Evolutionary conservation across 2,113 vertebrate genomes (phyloP), one percentile per base, ranked within the genome.

Genomic region (Elephantulus edwardii): DNA sequence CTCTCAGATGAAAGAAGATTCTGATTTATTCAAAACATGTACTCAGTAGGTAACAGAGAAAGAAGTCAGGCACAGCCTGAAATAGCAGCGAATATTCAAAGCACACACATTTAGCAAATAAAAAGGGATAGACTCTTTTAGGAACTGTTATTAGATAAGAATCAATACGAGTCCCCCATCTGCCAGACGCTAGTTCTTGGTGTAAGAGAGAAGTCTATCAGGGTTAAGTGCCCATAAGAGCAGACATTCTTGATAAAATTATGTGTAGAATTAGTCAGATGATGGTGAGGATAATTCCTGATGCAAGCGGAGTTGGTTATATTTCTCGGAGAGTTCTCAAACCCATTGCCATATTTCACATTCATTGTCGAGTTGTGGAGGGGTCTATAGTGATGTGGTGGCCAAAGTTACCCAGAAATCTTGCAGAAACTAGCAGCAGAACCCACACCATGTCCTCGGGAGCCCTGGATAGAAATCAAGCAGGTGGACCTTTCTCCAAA

Each of bases 121-220:
- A 5, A 24, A 79, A 66, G 4, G 42, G 40, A 54, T n/a, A n/a
- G n/a, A n/a, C n/a, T 83, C 60, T 93, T 88, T 83, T 40, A 64
- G 54, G 44, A 93, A 83, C 80, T 86, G 30, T 86, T 90, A 70
- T 64, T 90, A 82, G 46, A 62, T 44, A 46, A 76, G 70, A 81
- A 86, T 80, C 84, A 68, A 35, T 81, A 5, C 66, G 77, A 44
- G 70, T 82, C 33, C 17, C 26, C 56, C 58, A 87, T 89, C 89
- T 60, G 70, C 84, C 89, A 83, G 87, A 78, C 1, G 5, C 68
- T 50, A 89, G 77, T 38, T 52, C 68, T 88, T 89, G 78, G 56
- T 50, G 44, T 60, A 48, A 81, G 93, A 83, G 68, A 91, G 91
- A 95, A 92, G 46, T 93, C 35, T 70, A 78, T 91, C 84, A 87